Percentiles rank a stretch among this genome's conserved stretches.
phyloP scores from a whole-genome alignment of 2,888 invertebrate genomes.

The Acrobasis consociella region DNA sequence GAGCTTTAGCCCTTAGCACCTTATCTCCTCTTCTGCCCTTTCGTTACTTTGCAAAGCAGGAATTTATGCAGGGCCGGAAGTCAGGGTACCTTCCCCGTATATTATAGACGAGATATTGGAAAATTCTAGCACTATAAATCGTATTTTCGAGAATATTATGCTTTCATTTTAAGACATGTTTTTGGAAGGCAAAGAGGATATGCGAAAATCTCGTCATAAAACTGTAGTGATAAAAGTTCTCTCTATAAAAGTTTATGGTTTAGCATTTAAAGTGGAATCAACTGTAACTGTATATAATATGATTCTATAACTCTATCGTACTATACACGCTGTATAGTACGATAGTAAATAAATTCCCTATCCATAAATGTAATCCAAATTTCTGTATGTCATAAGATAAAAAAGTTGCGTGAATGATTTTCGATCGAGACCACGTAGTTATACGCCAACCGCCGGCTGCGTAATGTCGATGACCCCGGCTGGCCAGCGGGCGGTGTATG shows the following conservation, averaged over 20 bases:
- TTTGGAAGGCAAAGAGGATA: background rate
- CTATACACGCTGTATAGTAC: no score
- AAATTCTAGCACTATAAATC: constrained; percentile 1
- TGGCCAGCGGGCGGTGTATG: no score
- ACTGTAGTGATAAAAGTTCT: background rate
- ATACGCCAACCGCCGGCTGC: no score
- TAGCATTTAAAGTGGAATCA: background rate
- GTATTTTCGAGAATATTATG: background rate
- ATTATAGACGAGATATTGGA: constrained; percentile 17
- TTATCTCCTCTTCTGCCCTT: background rate
- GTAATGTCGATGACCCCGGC: no score
- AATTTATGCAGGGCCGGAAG: constrained; percentile 19
- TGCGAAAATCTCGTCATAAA: background rate
- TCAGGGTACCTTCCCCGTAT: background rate
- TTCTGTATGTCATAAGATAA: no score
- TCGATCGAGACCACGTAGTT: no score
- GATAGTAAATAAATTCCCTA: no score
- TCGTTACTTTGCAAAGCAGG: background rate
- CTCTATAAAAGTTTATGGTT: background rate
- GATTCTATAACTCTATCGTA: no score
- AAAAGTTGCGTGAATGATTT: no score
- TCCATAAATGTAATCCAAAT: no score
- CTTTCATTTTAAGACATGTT: constrained; percentile 4
- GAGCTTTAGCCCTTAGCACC: no score
- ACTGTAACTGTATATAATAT: no score